These are phyloP conservation scores for Laticauda colubrina DNA, from an alignment of 2,113 vertebrate species.

Conservation along the genomic window DNA sequence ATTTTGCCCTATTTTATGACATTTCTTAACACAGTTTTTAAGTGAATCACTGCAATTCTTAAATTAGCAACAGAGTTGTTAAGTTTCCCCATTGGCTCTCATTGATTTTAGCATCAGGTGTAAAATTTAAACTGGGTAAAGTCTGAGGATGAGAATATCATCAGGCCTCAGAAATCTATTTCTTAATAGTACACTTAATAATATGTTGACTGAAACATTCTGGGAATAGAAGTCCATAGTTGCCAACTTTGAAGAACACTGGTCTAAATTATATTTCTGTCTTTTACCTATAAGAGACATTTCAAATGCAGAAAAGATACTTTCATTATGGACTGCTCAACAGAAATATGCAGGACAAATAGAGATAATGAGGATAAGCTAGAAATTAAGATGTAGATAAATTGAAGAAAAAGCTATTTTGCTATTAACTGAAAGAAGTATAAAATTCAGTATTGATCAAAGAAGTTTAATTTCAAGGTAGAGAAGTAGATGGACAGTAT, in stretches of 20 bases:
- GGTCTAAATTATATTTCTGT: neutral
- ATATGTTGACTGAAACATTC: neutral
- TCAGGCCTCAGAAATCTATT: neutral
- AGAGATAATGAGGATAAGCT: slow-evolving; percentile 16
- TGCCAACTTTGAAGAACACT: neutral
- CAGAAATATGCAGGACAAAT: slow-evolving; percentile 34
- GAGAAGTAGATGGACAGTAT: slow-evolving; percentile 17
- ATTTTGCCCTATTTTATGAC: too few species aligned
- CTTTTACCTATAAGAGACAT: neutral
- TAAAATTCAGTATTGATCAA: slow-evolving; percentile 28
- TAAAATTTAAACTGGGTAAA: neutral
- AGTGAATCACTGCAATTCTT: too few species aligned
- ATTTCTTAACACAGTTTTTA: too few species aligned
- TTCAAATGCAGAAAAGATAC: neutral
- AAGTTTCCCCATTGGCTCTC: too few species aligned
- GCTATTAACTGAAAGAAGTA: slow-evolving; percentile 11
- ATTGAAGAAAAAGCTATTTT: slow-evolving; percentile 21
- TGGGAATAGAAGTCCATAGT: neutral
- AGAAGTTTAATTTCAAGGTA: slow-evolving; percentile 34
- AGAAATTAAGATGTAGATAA: neutral
- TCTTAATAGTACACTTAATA: neutral
- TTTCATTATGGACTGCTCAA: neutral
- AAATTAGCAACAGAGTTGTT: too few species aligned
- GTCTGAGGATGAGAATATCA: neutral
- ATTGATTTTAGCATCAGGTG: neutral